Conservation (phyloP, 2,888 invertebrate species). For the Campoletis raptor region DNA sequence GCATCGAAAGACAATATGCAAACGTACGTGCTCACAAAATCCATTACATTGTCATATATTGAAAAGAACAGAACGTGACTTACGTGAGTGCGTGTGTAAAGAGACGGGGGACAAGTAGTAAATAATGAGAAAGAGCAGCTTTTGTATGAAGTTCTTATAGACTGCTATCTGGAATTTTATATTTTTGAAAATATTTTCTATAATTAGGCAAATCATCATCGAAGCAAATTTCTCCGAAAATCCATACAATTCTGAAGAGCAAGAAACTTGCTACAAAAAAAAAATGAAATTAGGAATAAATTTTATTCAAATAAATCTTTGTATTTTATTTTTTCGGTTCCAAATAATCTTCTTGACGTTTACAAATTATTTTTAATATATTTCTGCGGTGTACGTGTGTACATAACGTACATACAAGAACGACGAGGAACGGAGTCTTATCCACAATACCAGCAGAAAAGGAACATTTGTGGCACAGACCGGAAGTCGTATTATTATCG, state of each 20-base stretch:
- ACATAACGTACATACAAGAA: conserved; percentile 3
- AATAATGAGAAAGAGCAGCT: conserved; percentile 35
- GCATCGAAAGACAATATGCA: conserved; percentile 28
- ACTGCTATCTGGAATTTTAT: neutral
- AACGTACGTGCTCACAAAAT: conserved; percentile 43
- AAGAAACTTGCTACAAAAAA: neutral
- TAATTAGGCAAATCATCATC: neutral
- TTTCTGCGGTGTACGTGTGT: neutral
- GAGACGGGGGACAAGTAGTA: conserved; percentile 22
- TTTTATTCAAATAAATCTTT: neutral
- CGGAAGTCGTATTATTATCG: conserved; percentile 77
- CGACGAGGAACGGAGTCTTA: conserved; percentile 21
- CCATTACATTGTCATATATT: conserved; percentile 19
- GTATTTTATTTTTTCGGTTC: neutral
- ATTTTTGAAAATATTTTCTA: neutral
- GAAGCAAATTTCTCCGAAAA: neutral
- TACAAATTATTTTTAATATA: neutral
- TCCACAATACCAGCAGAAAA: conserved; percentile 44
- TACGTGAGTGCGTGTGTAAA: conserved; percentile 52
- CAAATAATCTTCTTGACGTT: neutral
- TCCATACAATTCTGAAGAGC: neutral
- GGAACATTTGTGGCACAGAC: conserved; percentile 54
- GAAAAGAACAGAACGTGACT: conserved; percentile 26
- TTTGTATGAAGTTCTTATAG: conserved; percentile 12
- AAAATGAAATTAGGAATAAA: neutral